Conservation (phyloP, 1,140 invertebrate species). For the Antheraea pernyi region DNA sequence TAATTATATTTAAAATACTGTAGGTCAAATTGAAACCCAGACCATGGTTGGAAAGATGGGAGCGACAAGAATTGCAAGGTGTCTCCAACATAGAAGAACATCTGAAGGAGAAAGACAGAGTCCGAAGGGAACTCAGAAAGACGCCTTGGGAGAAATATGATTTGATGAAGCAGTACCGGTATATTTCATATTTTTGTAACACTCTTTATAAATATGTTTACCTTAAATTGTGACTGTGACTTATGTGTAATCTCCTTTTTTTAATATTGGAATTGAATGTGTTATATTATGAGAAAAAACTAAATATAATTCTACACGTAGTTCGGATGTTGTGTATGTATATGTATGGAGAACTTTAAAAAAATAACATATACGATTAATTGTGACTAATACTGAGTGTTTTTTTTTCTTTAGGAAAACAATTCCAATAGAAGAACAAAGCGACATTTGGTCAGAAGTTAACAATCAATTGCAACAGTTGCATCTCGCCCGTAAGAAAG, state of each 20-base stretch:
- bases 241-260: too few relatives aligned
- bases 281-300: too few relatives aligned
- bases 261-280: too few relatives aligned
- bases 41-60: conserved; percentile 94
- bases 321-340: too few relatives aligned
- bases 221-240: too few relatives aligned
- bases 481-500: conserved; percentile 83
- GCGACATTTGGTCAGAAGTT: conserved; percentile 91
- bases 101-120: conserved; percentile 81
- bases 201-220: too few relatives aligned
- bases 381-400: too few relatives aligned
- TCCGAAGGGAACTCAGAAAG: conserved; percentile 79
- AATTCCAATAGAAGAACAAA: conserved; percentile 93
- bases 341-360: too few relatives aligned
- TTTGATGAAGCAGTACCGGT: conserved; percentile 96
- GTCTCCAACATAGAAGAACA: conserved; percentile 82
- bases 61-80: conserved; percentile 89
- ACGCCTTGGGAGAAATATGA: conserved; percentile 95
- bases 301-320: too few relatives aligned
- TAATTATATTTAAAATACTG: too few relatives aligned
- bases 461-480: conserved; percentile 86
- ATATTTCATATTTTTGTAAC: too few relatives aligned
- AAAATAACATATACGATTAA: too few relatives aligned
- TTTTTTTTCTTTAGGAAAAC: conserved; percentile 80
- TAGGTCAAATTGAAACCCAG: conserved; percentile 90